phyloP scores from a whole-genome alignment of 1,140 invertebrate genomes.

The Hyposmocoma kahamanoa region DNA sequence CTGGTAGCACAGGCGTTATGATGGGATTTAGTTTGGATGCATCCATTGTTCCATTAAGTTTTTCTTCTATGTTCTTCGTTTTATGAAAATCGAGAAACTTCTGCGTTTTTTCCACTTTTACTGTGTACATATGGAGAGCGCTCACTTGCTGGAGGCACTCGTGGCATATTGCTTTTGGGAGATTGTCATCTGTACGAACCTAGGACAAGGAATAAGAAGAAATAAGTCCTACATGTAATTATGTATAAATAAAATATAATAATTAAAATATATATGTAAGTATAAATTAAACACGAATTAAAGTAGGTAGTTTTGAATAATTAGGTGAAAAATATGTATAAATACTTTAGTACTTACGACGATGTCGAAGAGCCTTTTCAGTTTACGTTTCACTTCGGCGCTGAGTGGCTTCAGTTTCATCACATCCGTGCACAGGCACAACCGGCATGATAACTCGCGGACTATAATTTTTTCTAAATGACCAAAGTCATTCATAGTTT shows the following conservation, averaged over 20 bases:
- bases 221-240: too few relatives aligned
- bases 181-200: conserved; percentile 52
- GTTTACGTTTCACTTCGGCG: conserved; percentile 52
- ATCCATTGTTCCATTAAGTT: conserved; percentile 19
- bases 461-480: conserved; percentile 60
- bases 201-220: too few relatives aligned
- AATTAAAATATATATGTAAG: too few relatives aligned
- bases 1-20: conserved; percentile 23
- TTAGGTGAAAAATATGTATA: too few relatives aligned
- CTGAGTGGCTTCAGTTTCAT: conserved; percentile 62
- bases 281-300: too few relatives aligned
- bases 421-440: conserved; percentile 62
- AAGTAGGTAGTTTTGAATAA: too few relatives aligned
- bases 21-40: conserved; percentile 36
- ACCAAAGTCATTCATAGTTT: conserved; percentile 58
- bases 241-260: too few relatives aligned
- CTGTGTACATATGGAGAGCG: conserved; percentile 40
- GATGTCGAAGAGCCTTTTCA: conserved; percentile 57
- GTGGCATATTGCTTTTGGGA: conserved; percentile 67
- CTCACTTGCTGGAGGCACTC: conserved; percentile 57
- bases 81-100: conserved; percentile 59
- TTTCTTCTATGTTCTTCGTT: conserved; percentile 37
- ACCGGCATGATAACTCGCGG: conserved; percentile 58
- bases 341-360: conserved; percentile 31
- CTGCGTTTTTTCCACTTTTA: conserved; percentile 63